Conservation (phyloP, 2,888 invertebrate species). For the Merodon equestris region DNA sequence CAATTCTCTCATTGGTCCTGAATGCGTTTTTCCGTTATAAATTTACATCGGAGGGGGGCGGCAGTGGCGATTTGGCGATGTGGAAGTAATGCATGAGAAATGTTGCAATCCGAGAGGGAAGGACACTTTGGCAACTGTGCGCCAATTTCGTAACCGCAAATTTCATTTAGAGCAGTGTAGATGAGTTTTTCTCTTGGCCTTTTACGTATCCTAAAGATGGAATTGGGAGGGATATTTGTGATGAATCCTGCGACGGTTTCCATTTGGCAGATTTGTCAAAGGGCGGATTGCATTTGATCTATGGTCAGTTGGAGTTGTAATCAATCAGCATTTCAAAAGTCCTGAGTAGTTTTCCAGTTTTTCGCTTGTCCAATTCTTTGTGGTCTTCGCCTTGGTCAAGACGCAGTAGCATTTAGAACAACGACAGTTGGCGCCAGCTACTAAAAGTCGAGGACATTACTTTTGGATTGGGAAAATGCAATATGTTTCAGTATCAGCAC, state of each 20-base stretch:
- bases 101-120: conserved; percentile 27
- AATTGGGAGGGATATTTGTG: conserved; percentile 25
- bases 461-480: too few relatives aligned
- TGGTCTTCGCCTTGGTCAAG: too few relatives aligned
- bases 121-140: conserved; percentile 55
- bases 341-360: too few relatives aligned
- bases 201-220: not conserved
- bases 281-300: conserved; percentile 28
- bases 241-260: conserved; percentile 2
- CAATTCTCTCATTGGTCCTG: conserved; percentile 47
- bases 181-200: too few relatives aligned
- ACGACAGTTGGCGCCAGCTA: not conserved
- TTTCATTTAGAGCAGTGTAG: conserved; percentile 32
- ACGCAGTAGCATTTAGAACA: too few relatives aligned
- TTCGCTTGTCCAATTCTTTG: too few relatives aligned
- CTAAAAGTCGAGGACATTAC: too few relatives aligned
- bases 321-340: conserved; percentile 33
- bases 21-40: conserved; percentile 30
- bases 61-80: conserved; percentile 12
- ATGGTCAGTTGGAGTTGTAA: conserved; percentile 41
- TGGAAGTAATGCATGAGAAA: conserved; percentile 56
- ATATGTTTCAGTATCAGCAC: too few relatives aligned
- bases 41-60: not conserved
- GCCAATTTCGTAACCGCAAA: conserved; percentile 56
- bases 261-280: conserved; percentile 18